These are phyloP conservation scores for Bombus breviceps DNA, from an alignment of 1,140 invertebrate genomes.

Conservation along the genomic window DNA sequence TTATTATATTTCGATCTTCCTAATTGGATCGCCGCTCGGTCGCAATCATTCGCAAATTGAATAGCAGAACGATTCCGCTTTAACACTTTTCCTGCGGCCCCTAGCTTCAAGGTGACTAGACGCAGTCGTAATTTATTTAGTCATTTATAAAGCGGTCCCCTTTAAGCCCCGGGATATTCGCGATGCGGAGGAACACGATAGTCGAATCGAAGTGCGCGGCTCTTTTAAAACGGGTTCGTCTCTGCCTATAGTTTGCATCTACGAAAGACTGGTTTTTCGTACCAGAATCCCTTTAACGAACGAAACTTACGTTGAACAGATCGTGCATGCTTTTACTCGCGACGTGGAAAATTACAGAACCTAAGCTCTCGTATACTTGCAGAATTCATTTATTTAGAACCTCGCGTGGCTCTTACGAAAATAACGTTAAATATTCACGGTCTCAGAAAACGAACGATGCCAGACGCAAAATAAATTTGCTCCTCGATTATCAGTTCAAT, in stretches of 20 bases:
- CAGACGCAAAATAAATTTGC: background rate
- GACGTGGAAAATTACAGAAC: background rate
- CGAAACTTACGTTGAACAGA: background rate
- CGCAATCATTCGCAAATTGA: conserved; percentile 23
- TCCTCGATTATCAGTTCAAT: background rate
- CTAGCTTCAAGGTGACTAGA: background rate
- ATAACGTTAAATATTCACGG: background rate
- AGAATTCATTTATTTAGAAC: background rate
- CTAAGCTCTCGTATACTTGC: background rate
- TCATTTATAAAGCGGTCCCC: conserved; percentile 6
- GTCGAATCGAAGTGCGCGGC: background rate
- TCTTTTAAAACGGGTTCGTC: background rate
- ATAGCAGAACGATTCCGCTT: background rate
- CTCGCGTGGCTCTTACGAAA: background rate
- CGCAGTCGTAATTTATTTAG: background rate
- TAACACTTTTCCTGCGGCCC: background rate
- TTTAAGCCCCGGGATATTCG: background rate
- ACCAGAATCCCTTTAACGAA: background rate
- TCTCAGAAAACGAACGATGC: background rate
- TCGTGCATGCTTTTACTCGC: background rate
- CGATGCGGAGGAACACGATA: background rate
- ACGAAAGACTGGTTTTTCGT: background rate
- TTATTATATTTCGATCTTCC: background rate
- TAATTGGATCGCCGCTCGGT: background rate
- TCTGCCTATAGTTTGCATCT: background rate